These are phyloP conservation scores for Temnopleurus reevesii DNA, from an alignment of 53 echinoderm and acorn worm species.

Conservation along the genomic window DNA sequence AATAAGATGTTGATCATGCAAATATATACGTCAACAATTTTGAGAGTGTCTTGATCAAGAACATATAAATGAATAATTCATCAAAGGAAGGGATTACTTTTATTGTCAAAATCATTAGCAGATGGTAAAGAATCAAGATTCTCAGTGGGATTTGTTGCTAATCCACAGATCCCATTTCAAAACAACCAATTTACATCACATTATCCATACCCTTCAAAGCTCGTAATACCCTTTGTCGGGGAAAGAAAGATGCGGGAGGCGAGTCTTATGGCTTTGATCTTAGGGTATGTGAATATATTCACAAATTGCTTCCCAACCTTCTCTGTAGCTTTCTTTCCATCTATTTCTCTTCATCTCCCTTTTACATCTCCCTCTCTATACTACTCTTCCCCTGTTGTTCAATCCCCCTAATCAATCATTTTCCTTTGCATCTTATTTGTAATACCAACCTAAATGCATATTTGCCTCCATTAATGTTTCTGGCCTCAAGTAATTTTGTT, in stretches of 20 bases:
- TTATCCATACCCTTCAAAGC: neutral
- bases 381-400: neutral
- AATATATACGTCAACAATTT: no score
- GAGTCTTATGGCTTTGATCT: conserved; percentile 20
- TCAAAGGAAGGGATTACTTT: neutral
- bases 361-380: neutral
- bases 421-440: no score
- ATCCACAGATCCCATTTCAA: conserved; percentile 4
- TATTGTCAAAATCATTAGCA: neutral
- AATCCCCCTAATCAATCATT: no score
- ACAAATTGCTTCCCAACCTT: no score
- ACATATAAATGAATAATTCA: no score
- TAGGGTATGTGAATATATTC: neutral
- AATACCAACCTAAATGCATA: no score
- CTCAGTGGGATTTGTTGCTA: neutral
- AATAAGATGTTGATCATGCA: no score
- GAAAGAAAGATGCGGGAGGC: neutral
- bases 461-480: no score
- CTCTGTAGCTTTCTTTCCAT: neutral
- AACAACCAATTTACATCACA: conserved; percentile 37
- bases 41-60: no score
- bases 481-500: no score
- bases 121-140: neutral
- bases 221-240: neutral
- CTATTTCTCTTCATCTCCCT: neutral